Evolutionary conservation across 2,113 vertebrate genomes (phyloP).

Genomic region (Ictalurus furcatus): DNA sequence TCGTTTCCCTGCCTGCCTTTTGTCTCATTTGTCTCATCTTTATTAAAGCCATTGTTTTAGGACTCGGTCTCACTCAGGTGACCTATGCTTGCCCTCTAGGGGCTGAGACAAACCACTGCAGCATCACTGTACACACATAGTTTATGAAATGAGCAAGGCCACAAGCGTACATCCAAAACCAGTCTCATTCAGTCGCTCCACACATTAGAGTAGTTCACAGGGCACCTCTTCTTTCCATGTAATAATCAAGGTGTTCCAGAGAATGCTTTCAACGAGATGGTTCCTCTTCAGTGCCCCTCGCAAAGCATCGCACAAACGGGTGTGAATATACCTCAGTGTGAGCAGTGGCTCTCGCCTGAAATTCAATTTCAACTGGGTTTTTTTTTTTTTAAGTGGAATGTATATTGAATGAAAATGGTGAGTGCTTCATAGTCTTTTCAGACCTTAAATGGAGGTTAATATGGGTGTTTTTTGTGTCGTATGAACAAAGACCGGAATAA

Average conservation of each 20-base stretch:
- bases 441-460: conserved; percentile 17
- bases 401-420: conserved; percentile 58
- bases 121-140: conserved; percentile 21
- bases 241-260: conserved; percentile 72
- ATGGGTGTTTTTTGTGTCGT: conserved; percentile 7
- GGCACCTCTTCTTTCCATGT: conserved; percentile 65
- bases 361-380: conserved; percentile 63
- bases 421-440: conserved; percentile 42
- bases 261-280: conserved; percentile 65
- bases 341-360: conserved; percentile 57
- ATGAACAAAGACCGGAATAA: conserved; percentile 23
- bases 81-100: conserved; percentile 61
- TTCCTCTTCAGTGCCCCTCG: conserved; percentile 69
- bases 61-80: conserved; percentile 55
- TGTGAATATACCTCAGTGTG: conserved; percentile 66
- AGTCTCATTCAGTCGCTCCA: conserved; percentile 43
- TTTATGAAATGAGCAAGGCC: conserved; percentile 17
- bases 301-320: conserved; percentile 64
- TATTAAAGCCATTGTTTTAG: conserved; percentile 39
- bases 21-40: conserved; percentile 48
- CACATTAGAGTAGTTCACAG: conserved; percentile 68
- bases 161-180: conserved; percentile 47
- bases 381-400: conserved; percentile 58
- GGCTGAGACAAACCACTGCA: conserved; percentile 57
- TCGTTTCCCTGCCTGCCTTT: conserved; percentile 36